Evolutionary conservation across 2,113 vertebrate species (phyloP), one percentile per base, ranked within the genome.

Genomic region (Falcunculus frontatus): DNA sequence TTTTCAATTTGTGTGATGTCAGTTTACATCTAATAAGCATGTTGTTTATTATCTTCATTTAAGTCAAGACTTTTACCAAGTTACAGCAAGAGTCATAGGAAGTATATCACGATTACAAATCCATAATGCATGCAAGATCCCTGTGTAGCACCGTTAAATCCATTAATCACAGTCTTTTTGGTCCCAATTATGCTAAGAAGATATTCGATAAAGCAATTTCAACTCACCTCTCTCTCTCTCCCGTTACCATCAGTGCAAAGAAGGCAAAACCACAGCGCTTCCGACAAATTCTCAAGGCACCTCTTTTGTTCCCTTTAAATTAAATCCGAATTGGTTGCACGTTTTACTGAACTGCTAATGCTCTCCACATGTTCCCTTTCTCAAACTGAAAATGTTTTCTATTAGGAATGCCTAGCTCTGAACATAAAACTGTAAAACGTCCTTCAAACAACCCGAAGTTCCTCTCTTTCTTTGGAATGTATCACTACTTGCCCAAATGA

Each of bases 291-390:
- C 93, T 95, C 83, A 50, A 96, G 95, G 78, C 90, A 94, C 83
- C 88, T 92, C 93, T 96, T 97, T 89, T 92, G 89, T 94, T 70
- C 87, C 87, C 67, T 95, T 96, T 69, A 92, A 95, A 95, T 97
- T 95, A 97, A 96, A 97, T 42, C 77, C 8, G 50, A 97, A 96
- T 84, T 59, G 32, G 42, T 84, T 94, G 84, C 89, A 95, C n/a
- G 7, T 93, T 96, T 94, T 94, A 89, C 77, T 80, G 67, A 97
- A 89, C 67, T 90, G 64, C 75, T 96, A 97, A 95, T 93, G 89
- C 47, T 95, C 93, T 88, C 95, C 96, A 96, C 68, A 85, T 94
- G 87, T 84, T 97, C 59, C 30, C 39, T 37, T 78, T 67, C 84
- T 78, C 84, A 64, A 82, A 93, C n/a, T 90, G n/a, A 94, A 96